Conservation (phyloP, 2,888 invertebrate genomes). For the Sturmia bella region DNA sequence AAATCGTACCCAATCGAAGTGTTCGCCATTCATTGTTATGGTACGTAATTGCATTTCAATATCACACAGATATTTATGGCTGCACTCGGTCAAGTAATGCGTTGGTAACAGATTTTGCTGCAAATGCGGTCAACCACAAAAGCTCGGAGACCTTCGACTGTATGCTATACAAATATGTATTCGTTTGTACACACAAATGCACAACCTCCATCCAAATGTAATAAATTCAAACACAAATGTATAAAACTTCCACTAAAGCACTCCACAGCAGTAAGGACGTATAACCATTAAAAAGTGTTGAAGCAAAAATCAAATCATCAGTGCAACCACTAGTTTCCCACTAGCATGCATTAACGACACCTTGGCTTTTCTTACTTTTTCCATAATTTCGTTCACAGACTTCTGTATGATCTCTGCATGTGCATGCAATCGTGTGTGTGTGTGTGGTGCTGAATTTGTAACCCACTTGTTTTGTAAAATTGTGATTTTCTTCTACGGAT, state of each 20-base stretch:
- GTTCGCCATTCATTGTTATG: conserved; percentile 78
- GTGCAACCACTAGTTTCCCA: conserved; percentile 19
- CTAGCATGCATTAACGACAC: conserved; percentile 51
- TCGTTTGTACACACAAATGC: background rate
- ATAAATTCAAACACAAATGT: conserved; percentile 61
- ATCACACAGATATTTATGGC: conserved; percentile 80
- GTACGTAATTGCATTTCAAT: conserved; percentile 81
- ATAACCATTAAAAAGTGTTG: conserved; percentile 10
- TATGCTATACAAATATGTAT: conserved; percentile 19
- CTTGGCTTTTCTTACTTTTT: conserved; percentile 41
- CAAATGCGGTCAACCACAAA: conserved; percentile 80
- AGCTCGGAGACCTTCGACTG: conserved; percentile 72
- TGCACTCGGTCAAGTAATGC: conserved; percentile 79
- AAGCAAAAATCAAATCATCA: conserved; percentile 44
- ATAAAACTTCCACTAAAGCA: conserved; percentile 41
- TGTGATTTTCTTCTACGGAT: conserved; percentile 70
- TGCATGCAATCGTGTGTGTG: no score
- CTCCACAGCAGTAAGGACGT: conserved; percentile 35
- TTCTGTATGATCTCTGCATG: no score
- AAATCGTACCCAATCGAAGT: conserved; percentile 67
- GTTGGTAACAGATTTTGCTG: conserved; percentile 78
- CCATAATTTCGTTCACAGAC: conserved; percentile 31
- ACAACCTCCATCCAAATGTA: conserved; percentile 51
- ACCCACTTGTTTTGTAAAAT: conserved; percentile 40
- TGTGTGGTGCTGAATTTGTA: no score